Evolutionary conservation across 2,797 vertebrate genomes (phyloP).

Genomic region (Myiothlypis coronata): DNA sequence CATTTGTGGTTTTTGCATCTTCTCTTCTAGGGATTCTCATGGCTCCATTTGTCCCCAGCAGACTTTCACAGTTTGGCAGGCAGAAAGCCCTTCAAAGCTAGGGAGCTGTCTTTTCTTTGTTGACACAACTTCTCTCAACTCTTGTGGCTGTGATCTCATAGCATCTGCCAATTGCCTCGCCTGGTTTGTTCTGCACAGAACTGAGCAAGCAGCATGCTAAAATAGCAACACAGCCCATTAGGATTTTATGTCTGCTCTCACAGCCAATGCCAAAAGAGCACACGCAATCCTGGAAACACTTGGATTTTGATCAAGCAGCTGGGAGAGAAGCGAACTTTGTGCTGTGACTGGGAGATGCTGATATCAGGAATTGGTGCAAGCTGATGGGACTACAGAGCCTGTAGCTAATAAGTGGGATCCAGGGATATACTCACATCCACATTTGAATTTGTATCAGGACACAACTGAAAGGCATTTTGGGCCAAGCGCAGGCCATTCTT

Average conservation of each 20-base stretch:
- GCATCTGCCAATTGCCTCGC: not conserved
- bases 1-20: not conserved
- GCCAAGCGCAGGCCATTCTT: not conserved
- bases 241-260: not conserved
- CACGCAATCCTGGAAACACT: not conserved
- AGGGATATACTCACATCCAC: not conserved
- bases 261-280: not conserved
- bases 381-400: not conserved
- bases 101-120: not conserved
- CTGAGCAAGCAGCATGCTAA: not conserved
- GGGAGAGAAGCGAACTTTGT: not conserved
- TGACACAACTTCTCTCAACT: not conserved
- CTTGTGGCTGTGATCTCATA: not conserved
- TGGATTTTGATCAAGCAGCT: not conserved
- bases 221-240: not conserved
- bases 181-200: not conserved
- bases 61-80: not conserved
- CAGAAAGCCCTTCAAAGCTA: not conserved
- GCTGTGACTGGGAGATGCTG: not conserved
- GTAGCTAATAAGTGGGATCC: not conserved
- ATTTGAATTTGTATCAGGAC: not conserved
- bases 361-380: not conserved
- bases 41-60: not conserved
- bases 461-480: rapidly evolving
- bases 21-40: not conserved